Base-by-base conservation (phyloP, 1,140 invertebrate genomes). In the Drosophila sechellia region DNA sequence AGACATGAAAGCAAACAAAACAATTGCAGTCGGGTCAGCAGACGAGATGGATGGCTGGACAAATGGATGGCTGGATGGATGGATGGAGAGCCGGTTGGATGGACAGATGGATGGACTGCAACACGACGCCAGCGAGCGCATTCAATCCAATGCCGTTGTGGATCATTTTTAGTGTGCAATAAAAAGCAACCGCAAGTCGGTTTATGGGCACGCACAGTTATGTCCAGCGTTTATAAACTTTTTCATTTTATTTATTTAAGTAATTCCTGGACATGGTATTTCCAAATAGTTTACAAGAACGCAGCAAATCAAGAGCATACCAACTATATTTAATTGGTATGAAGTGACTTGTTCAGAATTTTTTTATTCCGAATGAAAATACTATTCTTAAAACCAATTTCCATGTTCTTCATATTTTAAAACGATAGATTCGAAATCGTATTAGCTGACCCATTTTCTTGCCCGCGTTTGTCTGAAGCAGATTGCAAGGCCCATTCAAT, bases 161-260 rank as follows among this genome's bases (percentile, higher is more conserved):
- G 59, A 77, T 89, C 66, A 84, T 77, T 79, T 79, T 77, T 89
- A 73, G 72, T 83, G 76, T 77, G 79, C 79, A 87, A 86, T 86
- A 86, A 86, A 86, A 87, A 69, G 52, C 64, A 58, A 76, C 61
- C 71, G 55, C 73, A 65, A 63, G 45, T 35, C 34, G 49, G 11
- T 55, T 52, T 11, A 52, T 42, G 15, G 6, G 54, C 34, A 60
- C 56, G 27, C 39, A 42, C 53, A 68, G 37, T 2, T 17, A 60
- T 10, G 58, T 6, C 12, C 48, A 31, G 27, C 11, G 0, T 15
- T 34, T 34, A 31, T 31, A 17, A 50, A 34, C n/a, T 27, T 8
- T n/a, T n/a, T 13, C 6, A 46, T 13, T 5, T 48, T 12, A 25
- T 8, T 46, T n/a, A 4, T 31, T 48, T 48, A n/a, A n/a, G 5